A percentile compares a stretch with the other conserved stretches of the same genome.
phyloP scores from a whole-genome alignment of 2,888 invertebrate genomes.

The Nemotelus pantherinus region DNA sequence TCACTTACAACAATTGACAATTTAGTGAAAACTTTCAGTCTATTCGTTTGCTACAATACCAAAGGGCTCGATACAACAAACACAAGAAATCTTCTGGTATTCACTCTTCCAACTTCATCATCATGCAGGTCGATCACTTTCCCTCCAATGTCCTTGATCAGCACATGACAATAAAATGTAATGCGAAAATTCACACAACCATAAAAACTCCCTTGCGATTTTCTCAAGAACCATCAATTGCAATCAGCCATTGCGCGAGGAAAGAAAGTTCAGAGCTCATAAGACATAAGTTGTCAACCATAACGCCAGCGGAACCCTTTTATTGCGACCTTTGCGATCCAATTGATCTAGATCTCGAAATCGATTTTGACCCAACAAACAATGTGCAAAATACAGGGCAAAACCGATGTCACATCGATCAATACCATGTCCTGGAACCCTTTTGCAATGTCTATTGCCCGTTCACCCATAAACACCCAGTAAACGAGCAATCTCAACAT shows the following conservation, averaged over 20 bases:
- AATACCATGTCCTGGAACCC: conserved; percentile 25
- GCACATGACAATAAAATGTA: conserved; percentile 50
- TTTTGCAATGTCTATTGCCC: background rate
- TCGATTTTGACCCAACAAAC: conserved; percentile 46
- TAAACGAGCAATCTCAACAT: no score
- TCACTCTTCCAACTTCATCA: background rate
- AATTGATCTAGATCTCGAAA: conserved; percentile 46
- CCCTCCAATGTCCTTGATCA: background rate
- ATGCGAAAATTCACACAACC: conserved; percentile 51
- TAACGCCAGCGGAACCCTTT: conserved; percentile 2
- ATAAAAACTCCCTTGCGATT: conserved; percentile 47
- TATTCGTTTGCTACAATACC: background rate
- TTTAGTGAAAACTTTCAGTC: conserved; percentile 12
- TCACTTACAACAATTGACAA: conserved; percentile 40
- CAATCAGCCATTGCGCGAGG: conserved; percentile 31
- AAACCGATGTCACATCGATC: conserved; percentile 42
- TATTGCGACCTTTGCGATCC: conserved; percentile 9
- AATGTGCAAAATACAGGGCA: conserved; percentile 48
- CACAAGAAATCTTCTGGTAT: background rate
- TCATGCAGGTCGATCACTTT: background rate
- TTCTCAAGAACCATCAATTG: conserved; percentile 49
- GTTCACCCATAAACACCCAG: no score
- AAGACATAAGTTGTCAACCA: conserved; percentile 38
- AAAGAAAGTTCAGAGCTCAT: conserved; percentile 10
- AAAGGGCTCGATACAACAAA: background rate